Evolutionary conservation across 2,113 vertebrate species (phyloP).

Genomic region (Chloropsis cyanopogon): DNA sequence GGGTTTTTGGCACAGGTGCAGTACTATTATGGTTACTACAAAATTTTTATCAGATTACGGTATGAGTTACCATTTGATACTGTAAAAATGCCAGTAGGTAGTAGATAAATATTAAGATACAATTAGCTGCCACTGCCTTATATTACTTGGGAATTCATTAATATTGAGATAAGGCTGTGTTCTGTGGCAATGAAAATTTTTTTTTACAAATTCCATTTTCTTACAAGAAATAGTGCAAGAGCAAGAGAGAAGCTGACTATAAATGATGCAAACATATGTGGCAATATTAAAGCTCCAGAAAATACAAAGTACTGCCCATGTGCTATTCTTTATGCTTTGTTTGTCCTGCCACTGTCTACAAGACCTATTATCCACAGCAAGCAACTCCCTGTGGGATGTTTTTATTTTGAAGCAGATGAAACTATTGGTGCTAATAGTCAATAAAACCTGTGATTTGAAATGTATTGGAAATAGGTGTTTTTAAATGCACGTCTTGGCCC

Average conservation of each 20-base stretch:
- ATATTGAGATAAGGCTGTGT: neutral
- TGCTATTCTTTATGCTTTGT: neutral
- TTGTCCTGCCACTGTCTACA: neutral
- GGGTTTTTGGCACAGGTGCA: conserved; percentile 43
- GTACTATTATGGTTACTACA: conserved; percentile 7
- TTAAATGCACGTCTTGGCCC: conserved; percentile 1
- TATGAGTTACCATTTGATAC: conserved; percentile 20
- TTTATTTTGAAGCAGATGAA: neutral
- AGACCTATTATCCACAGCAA: neutral
- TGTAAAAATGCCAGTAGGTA: conserved; percentile 24
- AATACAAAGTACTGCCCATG: neutral
- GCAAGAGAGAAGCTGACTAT: neutral
- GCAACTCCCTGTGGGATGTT: neutral
- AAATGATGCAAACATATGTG: neutral
- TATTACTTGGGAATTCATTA: neutral
- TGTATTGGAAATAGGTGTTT: neutral
- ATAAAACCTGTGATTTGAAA: neutral
- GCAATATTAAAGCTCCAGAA: neutral
- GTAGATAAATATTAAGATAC: conserved; percentile 27
- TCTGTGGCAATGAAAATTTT: neutral
- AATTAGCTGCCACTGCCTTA: neutral
- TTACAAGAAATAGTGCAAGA: neutral
- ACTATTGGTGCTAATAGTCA: neutral
- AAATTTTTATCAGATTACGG: conserved; percentile 39
- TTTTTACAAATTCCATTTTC: neutral